Base-by-base conservation (phyloP, 2,797 vertebrate species). In the Sebastes elongatus region DNA sequence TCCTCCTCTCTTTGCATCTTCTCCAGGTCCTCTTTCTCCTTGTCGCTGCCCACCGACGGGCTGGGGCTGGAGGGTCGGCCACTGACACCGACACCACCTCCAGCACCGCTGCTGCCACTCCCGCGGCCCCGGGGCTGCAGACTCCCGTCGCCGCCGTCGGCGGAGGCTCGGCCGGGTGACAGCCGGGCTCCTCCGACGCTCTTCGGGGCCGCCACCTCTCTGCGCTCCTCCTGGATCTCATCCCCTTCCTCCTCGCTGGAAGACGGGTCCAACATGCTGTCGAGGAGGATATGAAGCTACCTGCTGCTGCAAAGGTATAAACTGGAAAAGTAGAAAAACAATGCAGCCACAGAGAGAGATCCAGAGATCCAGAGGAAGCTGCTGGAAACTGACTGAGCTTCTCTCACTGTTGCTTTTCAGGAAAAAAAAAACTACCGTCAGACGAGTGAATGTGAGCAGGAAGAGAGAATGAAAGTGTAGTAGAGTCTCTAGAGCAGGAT, bases 211-310 rank as follows among this genome's bases (percentile, higher is more conserved):
- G 96, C 91, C 87, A 91, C 95, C 94, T 97, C 97, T 95, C 97
- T 97, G 85, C 92, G 94, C 86, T 98, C 97, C 84, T 98, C 97
- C 88, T 96, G 93, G 3, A 97, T 93, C 94, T 98, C 98, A 77
- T 98, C 98, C 28, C 97, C 96, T 93, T 99, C 98, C 89, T 99
- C 98, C 89, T 99, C 98, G 91, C 98, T 99, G 90, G 98, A 99
- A 94, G 98, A 99, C 84, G 98, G 98, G 92, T 98, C 98, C 95
- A 99, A 94, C 98, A 99, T 99, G 90, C 87, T 94, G 92, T 63
- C 11, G 55, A 23, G 56, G 66, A 57, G 52, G 56, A 76, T 52
- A n/a, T 20, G 35, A 38, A 20, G 10, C 55, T 52, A 74, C 69
- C 77, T 67, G 67, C 38, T 68, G 28, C 10, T 68, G 28, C 10